phyloP scores from a whole-genome alignment of 2,113 vertebrate species.

The Tragelaphus buxtoni region DNA sequence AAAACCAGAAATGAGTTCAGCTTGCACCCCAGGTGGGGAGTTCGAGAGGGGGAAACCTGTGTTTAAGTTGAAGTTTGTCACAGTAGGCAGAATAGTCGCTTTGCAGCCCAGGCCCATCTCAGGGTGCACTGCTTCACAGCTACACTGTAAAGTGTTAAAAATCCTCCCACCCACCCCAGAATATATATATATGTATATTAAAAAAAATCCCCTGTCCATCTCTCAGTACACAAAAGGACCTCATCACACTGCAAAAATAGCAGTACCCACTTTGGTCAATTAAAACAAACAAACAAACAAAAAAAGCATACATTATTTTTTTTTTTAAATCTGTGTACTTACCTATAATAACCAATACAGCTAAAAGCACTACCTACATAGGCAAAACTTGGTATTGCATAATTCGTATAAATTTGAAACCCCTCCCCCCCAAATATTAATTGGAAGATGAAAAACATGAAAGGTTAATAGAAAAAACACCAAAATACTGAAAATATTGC shows the following conservation, averaged over 20 bases:
- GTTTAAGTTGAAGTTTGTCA: conserved; percentile 83
- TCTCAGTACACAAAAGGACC: conserved; percentile 94
- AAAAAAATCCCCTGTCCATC: conserved; percentile 88
- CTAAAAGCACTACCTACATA: conserved; percentile 99
- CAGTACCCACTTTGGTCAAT: conserved; percentile 99
- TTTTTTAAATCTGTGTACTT: conserved; percentile 94
- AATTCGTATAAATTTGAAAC: conserved; percentile 98
- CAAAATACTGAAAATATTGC: conserved; percentile 98
- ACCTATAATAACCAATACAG: conserved; percentile 99
- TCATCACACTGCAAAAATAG: conserved; percentile 98
- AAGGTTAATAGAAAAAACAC: conserved; percentile 95
- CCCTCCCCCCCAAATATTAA: conserved; percentile 97
- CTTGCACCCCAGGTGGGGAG: conserved; percentile 92
- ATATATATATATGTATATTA: conserved; percentile 84
- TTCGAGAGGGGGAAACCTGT: conserved; percentile 84
- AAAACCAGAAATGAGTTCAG: conserved; percentile 86
- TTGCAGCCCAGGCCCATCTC: conserved; percentile 92
- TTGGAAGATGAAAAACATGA: conserved; percentile 97
- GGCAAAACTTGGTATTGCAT: conserved; percentile 99
- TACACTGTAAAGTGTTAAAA: conserved; percentile 89
- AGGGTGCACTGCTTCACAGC: conserved; percentile 89
- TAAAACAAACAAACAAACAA: conserved; percentile 89
- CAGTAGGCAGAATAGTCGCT: conserved; percentile 95
- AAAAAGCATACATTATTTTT: conserved; percentile 89
- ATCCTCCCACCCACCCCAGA: conserved; percentile 84